phyloP scores from a whole-genome alignment of 2,797 vertebrate species.

The Apogon talboti region DNA sequence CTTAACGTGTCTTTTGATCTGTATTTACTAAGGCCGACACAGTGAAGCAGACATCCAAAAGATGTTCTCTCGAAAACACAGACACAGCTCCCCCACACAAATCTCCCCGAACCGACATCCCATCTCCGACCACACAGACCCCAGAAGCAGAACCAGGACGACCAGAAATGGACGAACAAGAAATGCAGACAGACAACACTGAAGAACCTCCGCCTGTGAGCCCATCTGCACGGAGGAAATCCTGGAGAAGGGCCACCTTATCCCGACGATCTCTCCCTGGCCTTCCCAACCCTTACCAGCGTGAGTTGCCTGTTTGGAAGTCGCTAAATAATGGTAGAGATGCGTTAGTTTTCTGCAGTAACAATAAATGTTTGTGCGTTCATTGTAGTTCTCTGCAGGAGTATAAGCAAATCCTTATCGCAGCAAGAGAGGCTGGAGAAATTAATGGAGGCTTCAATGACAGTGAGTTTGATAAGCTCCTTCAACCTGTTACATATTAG shows the following conservation, averaged over 20 bases:
- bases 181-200: slow-evolving; percentile 21
- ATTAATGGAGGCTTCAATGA: slow-evolving; percentile 83
- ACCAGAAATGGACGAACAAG: slow-evolving; percentile 27
- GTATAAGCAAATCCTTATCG: slow-evolving; percentile 78
- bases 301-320: slow-evolving; percentile 58
- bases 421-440: slow-evolving; percentile 80
- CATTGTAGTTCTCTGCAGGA: slow-evolving; percentile 78
- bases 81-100: slow-evolving; percentile 65
- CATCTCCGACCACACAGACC: slow-evolving; percentile 1
- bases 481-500: too few relatives aligned
- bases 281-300: slow-evolving; percentile 66
- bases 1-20: background rate
- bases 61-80: slow-evolving; percentile 53
- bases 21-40: slow-evolving; percentile 36
- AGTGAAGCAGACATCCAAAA: slow-evolving; percentile 58
- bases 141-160: slow-evolving; percentile 25
- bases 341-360: background rate
- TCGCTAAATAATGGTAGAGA: background rate
- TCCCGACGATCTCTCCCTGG: slow-evolving; percentile 80
- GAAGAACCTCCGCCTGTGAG: slow-evolving; percentile 6
- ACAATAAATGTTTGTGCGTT: slow-evolving; percentile 13
- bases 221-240: slow-evolving; percentile 69
- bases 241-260: slow-evolving; percentile 84
- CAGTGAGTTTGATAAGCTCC: slow-evolving; percentile 60
- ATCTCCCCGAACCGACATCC: slow-evolving; percentile 63